phyloP scores from a whole-genome alignment of 2,888 invertebrate genomes.

The Muschampia staudingeri region DNA sequence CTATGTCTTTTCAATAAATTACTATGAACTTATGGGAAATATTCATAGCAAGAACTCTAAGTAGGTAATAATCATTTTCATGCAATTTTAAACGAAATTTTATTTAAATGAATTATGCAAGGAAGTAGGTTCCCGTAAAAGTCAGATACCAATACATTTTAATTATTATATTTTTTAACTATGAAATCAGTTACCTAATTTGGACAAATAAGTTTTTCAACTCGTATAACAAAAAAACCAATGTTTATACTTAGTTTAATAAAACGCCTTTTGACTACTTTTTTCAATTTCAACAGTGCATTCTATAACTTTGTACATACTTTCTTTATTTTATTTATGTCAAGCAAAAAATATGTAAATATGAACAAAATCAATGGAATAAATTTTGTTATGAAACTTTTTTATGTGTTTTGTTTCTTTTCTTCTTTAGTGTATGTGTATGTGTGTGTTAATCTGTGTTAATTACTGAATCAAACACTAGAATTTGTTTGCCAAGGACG shows the following conservation, averaged over 20 bases:
- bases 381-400: slow-evolving; percentile 29
- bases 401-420: not conserved
- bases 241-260: no score
- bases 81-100: not conserved
- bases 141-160: not conserved
- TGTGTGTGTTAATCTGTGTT: no score
- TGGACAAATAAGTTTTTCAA: no score
- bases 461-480: no score
- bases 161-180: no score
- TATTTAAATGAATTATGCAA: not conserved
- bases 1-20: slow-evolving; percentile 16
- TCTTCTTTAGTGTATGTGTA: not conserved
- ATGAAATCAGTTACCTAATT: no score
- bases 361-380: slow-evolving; percentile 22
- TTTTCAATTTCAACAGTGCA: not conserved
- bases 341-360: not conserved
- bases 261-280: no score
- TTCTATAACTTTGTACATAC: not conserved
- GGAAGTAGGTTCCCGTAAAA: not conserved
- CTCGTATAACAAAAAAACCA: no score
- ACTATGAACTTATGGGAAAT: not conserved
- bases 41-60: not conserved
- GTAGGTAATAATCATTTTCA: not conserved
- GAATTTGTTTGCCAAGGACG: no score
- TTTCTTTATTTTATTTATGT: not conserved